A percentile compares a stretch with the other conserved stretches of the same genome.
These are phyloP conservation scores for Dipodomys stephensi DNA, from an alignment of 2,113 vertebrate genomes.

Conservation along the genomic window DNA sequence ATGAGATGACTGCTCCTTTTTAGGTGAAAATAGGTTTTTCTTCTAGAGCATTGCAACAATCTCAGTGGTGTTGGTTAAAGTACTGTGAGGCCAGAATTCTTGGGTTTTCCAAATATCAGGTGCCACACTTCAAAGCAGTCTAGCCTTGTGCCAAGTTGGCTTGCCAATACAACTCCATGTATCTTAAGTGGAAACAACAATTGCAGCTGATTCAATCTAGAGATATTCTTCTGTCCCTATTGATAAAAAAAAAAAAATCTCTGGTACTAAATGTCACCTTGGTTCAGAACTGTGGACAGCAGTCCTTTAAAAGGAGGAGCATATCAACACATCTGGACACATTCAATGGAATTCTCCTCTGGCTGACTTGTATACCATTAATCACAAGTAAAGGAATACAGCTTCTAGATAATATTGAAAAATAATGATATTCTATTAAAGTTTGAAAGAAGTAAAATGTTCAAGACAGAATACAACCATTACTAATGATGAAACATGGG, in stretches of 20 bases:
- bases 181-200: slow-evolving; percentile 45
- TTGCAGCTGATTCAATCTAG: slow-evolving; percentile 9
- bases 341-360: not conserved
- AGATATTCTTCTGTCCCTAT: not conserved
- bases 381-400: not conserved
- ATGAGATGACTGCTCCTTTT: not conserved
- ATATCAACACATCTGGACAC: not conserved
- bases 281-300: not conserved
- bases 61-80: not conserved
- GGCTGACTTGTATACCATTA: not conserved
- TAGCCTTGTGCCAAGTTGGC: not conserved
- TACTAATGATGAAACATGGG: not conserved
- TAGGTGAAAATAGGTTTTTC: not conserved
- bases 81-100: not conserved
- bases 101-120: not conserved
- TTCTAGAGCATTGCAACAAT: not conserved
- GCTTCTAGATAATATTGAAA: not conserved
- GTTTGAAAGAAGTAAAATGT: not conserved
- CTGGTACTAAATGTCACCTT: slow-evolving; percentile 51
- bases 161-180: slow-evolving; percentile 15
- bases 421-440: not conserved
- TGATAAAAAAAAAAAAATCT: not conserved
- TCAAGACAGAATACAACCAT: not conserved
- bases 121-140: not conserved
- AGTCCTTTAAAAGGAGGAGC: not conserved